Percentiles rank a stretch among this genome's conserved stretches.
Conservation (phyloP, 2,113 vertebrate species). For the Agapornis roseicollis region DNA sequence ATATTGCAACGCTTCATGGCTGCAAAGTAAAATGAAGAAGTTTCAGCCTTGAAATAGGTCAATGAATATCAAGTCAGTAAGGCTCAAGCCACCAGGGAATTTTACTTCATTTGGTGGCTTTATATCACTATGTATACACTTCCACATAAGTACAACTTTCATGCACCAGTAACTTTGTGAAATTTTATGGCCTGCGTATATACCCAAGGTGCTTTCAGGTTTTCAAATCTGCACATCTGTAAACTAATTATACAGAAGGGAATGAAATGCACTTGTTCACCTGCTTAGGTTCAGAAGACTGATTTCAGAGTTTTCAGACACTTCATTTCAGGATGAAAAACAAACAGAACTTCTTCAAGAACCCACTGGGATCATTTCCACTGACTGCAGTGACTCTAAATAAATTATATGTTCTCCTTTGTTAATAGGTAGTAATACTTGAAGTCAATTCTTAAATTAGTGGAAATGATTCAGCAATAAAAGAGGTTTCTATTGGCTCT, state of each 20-base stretch:
- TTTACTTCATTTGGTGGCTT: neutral
- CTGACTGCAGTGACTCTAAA: neutral
- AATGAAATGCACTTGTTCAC: slow-evolving; percentile 12
- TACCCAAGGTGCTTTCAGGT: neutral
- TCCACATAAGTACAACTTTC: neutral
- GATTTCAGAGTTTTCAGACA: slow-evolving; percentile 11
- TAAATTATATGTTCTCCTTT: neutral
- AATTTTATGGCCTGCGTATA: neutral
- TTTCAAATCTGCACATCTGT: slow-evolving; percentile 18
- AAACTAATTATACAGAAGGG: slow-evolving; percentile 27
- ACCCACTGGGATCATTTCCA: neutral
- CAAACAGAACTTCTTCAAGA: slow-evolving; percentile 6
- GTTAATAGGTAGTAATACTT: neutral
- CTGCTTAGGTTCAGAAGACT: neutral
- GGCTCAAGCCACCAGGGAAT: neutral
- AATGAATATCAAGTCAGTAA: neutral
- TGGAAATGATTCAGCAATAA: neutral
- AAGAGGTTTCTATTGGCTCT: neutral
- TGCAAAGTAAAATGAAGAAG: neutral
- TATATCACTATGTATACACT: neutral
- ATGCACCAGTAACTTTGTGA: neutral
- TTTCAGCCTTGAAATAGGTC: slow-evolving; percentile 21
- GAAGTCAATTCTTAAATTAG: slow-evolving; percentile 24
- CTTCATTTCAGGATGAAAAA: slow-evolving; percentile 12
- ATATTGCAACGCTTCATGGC: neutral